phyloP scores from a whole-genome alignment of 2,888 invertebrate genomes.

The Folsomia candida region DNA sequence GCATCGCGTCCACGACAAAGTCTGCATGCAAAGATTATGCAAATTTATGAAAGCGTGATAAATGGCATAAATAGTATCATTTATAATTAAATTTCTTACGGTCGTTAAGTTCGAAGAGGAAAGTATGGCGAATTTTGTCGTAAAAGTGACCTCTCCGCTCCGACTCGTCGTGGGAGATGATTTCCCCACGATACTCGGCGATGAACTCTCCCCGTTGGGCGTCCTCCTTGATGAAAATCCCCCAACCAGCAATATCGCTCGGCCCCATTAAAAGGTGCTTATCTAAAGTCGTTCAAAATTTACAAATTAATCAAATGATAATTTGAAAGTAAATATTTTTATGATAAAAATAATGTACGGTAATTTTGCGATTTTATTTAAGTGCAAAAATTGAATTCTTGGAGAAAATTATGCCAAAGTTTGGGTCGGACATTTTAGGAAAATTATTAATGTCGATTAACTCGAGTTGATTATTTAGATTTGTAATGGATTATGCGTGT shows the following conservation, averaged over 20 bases:
- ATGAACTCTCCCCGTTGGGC: constrained; percentile 57
- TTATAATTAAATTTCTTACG: constrained; percentile 26
- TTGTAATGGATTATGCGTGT: too few relatives aligned
- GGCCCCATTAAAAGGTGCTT: constrained; percentile 41
- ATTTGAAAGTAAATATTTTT: too few relatives aligned
- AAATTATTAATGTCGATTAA: too few relatives aligned
- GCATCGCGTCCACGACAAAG: constrained; percentile 57
- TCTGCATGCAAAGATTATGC: constrained; percentile 51
- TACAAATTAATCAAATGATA: neutral
- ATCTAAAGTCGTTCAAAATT: constrained; percentile 20
- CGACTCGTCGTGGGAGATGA: constrained; percentile 57
- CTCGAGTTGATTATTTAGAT: too few relatives aligned
- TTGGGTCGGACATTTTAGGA: too few relatives aligned
- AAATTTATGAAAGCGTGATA: neutral
- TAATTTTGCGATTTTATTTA: too few relatives aligned
- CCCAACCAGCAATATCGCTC: constrained; percentile 55
- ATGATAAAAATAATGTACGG: too few relatives aligned
- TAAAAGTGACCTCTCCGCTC: constrained; percentile 57
- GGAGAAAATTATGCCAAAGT: too few relatives aligned
- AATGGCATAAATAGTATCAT: neutral
- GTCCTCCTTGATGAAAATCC: constrained; percentile 55
- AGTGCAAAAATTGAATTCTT: too few relatives aligned
- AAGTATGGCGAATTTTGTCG: constrained; percentile 57
- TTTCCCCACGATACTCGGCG: constrained; percentile 57
- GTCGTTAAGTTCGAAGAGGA: constrained; percentile 56